Conservation (phyloP, 2,113 vertebrate genomes). For the Cinclus cinclus region DNA sequence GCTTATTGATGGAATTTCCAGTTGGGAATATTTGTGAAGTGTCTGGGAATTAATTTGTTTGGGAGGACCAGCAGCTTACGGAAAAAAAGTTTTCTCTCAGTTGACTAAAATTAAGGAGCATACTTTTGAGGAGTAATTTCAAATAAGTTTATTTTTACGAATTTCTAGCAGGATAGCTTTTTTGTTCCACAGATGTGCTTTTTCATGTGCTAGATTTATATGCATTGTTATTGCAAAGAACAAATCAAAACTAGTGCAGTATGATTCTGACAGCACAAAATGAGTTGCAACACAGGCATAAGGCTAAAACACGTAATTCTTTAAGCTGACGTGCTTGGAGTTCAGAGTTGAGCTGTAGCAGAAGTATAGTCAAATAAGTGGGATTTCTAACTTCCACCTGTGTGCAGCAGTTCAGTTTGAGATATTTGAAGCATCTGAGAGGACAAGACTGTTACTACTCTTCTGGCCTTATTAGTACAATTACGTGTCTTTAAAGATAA, state of each 20-base stretch:
- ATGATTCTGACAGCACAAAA: background rate
- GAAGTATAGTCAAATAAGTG: background rate
- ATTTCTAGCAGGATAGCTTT: slow-evolving; percentile 52
- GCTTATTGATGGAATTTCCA: background rate
- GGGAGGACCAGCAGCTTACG: background rate
- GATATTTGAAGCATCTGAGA: background rate
- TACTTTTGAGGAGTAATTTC: slow-evolving; percentile 28
- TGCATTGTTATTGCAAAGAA: slow-evolving; percentile 36
- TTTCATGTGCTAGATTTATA: slow-evolving; percentile 34
- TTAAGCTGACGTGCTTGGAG: background rate
- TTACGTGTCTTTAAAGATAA: background rate
- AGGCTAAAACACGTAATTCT: background rate
- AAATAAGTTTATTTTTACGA: slow-evolving; percentile 41
- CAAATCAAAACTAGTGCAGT: slow-evolving; percentile 54
- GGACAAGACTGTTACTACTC: background rate
- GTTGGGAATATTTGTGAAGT: background rate
- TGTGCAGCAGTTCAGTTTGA: background rate
- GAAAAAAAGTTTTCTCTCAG: slow-evolving; percentile 1
- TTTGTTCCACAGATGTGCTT: slow-evolving; percentile 30
- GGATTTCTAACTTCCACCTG: background rate
- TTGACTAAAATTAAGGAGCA: background rate
- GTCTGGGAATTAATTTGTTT: background rate
- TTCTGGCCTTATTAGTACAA: background rate
- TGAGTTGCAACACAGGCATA: background rate
- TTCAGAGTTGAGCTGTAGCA: background rate